Evolutionary conservation across 1,140 invertebrate genomes (phyloP), one percentile per base, ranked within the genome.

Genomic region (Caenorhabditis briggsae): DNA sequence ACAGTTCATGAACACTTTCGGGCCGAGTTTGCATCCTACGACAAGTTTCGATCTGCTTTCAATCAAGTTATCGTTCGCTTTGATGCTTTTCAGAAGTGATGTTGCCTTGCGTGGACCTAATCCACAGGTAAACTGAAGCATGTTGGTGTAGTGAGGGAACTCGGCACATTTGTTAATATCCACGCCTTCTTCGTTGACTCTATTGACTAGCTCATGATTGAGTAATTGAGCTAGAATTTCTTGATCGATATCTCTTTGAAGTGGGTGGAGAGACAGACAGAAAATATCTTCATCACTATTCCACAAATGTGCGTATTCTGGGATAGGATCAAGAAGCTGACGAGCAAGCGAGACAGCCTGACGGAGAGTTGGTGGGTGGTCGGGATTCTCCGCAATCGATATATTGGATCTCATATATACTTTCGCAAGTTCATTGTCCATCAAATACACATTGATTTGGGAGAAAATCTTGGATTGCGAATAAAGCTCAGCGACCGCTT

Each of bases 41-140:
- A 99, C 96, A 2, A 99, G 93, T 91, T 98, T 97, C 0, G 97
- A 97, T 56, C 83, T 85, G 53, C 86, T 83, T 9, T 70, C 87
- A 23, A 89, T 58, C 5, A 89, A 25, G 58, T 90, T 86, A 18
- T 64, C 83, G 14, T 89, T 88, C 18, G 91, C 86, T 64, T 87
- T 61, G 14, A 92, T 86, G 18, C 90, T 86, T 82, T 97, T 96
- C 2, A 99, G 94, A 25, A 99, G 92, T 7, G 96, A 95, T 90
- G 95, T 95, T 0, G 96, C 97, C 93, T 99, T 99, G 83, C 98
- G 94, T 0, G 97, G 96, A 5, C 98, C 98, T 11, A 99, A 93
- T 56, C 98, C 98, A 93, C 97, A 98, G 3, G 99, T 95, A 93
- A 99, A 99, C 93, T 99, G 98, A 7, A 99, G 94, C n/a, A 99